A percentile compares a stretch with the other conserved stretches of the same genome.
Conservation (phyloP, 2,113 vertebrate species). For the Pseudorasbora parva region DNA sequence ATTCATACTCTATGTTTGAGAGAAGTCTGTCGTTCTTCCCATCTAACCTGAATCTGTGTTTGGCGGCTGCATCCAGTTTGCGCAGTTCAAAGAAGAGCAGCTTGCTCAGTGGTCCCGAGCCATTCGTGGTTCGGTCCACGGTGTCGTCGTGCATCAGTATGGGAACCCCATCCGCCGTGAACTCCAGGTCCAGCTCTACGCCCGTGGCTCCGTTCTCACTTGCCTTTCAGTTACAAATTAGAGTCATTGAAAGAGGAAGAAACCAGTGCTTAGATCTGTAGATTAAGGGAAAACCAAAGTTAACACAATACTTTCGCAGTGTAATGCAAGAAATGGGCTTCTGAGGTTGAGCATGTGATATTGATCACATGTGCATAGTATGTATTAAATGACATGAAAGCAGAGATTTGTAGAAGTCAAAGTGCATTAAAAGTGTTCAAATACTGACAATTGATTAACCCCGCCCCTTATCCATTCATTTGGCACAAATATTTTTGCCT, state of each 20-base stretch:
- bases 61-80: constrained; percentile 88
- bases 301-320: not conserved
- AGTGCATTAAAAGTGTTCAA: not conserved
- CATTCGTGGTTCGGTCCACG: constrained; percentile 92
- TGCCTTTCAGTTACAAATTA: constrained; percentile 75
- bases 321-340: not conserved
- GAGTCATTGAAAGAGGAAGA: not conserved
- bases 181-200: constrained; percentile 94
- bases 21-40: not conserved
- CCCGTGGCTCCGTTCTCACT: constrained; percentile 88
- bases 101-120: constrained; percentile 81
- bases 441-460: not conserved
- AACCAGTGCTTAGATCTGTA: not conserved
- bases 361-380: not conserved
- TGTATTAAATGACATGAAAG: not conserved
- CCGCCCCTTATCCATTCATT: too few relatives aligned
- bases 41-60: constrained; percentile 86
- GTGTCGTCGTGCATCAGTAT: constrained; percentile 94
- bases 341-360: not conserved
- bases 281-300: not conserved
- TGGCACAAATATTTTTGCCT: too few relatives aligned
- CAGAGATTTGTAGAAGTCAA: not conserved
- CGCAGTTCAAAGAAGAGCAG: constrained; percentile 83
- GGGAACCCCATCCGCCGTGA: constrained; percentile 89
- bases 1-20: not conserved